These are phyloP conservation scores for Dioctria rufipes DNA, from an alignment of 2,888 invertebrate genomes.

Conservation along the genomic window DNA sequence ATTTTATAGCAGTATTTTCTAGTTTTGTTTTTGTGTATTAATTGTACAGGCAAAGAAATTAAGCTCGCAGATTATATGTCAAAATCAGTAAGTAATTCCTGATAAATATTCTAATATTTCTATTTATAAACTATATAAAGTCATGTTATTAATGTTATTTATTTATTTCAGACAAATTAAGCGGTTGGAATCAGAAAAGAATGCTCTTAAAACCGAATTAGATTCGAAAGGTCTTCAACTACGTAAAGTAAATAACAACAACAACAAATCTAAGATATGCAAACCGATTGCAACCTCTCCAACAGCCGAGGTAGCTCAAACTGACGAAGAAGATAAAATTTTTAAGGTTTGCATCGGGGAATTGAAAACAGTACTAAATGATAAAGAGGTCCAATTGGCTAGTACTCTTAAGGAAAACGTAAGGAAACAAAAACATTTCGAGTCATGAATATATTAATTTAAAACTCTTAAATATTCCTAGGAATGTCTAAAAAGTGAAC, in stretches of 20 bases:
- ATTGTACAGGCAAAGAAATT: slow-evolving; percentile 47
- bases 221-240: slow-evolving; percentile 45
- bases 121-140: not conserved
- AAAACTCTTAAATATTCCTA: not conserved
- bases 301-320: no score
- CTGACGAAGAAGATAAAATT: slow-evolving; percentile 40
- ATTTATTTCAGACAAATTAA: slow-evolving; percentile 47
- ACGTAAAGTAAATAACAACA: not conserved
- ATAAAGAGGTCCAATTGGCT: slow-evolving; percentile 46
- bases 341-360: slow-evolving; percentile 55
- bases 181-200: slow-evolving; percentile 50
- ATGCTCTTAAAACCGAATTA: slow-evolving; percentile 49
- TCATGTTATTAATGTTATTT: not conserved
- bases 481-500: slow-evolving; percentile 55
- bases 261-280: not conserved
- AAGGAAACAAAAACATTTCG: not conserved
- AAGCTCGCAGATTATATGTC: slow-evolving; percentile 46
- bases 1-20: not conserved
- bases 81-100: slow-evolving; percentile 51
- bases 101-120: no score
- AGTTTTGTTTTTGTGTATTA: not conserved
- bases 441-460: not conserved
- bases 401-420: slow-evolving; percentile 53
- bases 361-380: slow-evolving; percentile 38
- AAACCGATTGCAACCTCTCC: not conserved